These are phyloP conservation scores for Spea hammondii DNA, from an alignment of 2,797 vertebrate species.

Conservation along the genomic window DNA sequence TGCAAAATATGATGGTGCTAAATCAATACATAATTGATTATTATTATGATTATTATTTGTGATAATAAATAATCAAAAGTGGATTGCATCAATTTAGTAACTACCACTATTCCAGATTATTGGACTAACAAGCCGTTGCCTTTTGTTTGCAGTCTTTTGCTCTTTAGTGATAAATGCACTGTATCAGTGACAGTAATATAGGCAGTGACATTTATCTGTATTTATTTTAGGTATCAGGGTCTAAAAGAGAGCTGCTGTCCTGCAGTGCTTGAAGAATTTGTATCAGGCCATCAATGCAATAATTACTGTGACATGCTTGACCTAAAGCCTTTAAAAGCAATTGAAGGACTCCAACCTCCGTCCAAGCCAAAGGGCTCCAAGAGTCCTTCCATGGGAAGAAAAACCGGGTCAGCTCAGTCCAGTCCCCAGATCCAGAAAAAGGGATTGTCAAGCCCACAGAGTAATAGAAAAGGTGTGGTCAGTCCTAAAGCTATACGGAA, in stretches of 20 bases:
- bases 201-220: neutral
- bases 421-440: conserved; percentile 90
- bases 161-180: too few relatives aligned
- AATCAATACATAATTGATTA: too few relatives aligned
- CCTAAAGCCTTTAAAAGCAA: conserved; percentile 73
- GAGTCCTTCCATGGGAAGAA: conserved; percentile 84
- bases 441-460: conserved; percentile 78
- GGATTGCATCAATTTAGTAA: too few relatives aligned
- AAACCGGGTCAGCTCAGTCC: conserved; percentile 70
- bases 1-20: too few relatives aligned
- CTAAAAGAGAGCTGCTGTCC: conserved; percentile 83
- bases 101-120: too few relatives aligned
- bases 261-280: conserved; percentile 84
- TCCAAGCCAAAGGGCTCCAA: conserved; percentile 82
- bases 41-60: too few relatives aligned
- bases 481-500: conserved; percentile 78
- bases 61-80: too few relatives aligned
- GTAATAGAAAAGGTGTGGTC: conserved; percentile 67
- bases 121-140: too few relatives aligned
- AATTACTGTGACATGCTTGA: conserved; percentile 84
- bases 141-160: too few relatives aligned
- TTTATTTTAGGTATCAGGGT: conserved; percentile 85
- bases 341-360: conserved; percentile 73
- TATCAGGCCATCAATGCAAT: conserved; percentile 82
- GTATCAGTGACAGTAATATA: neutral